Conservation (phyloP, 2,113 vertebrate genomes). For the Tachysurus fulvidraco region DNA sequence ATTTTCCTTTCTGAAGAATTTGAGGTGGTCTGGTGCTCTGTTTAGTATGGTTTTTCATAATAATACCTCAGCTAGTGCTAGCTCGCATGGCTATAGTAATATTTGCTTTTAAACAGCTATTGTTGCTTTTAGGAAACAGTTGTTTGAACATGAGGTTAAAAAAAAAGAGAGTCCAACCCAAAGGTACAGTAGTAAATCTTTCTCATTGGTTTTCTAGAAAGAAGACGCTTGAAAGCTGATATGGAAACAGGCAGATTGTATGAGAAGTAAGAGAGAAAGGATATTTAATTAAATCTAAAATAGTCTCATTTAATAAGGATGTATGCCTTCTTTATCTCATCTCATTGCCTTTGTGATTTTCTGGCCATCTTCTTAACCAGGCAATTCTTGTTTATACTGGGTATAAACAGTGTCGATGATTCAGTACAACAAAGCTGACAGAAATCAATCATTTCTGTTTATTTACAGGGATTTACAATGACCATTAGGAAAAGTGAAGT, state of each 20-base stretch:
- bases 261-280: not conserved
- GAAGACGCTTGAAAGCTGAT: not conserved
- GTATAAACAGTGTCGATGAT: not conserved
- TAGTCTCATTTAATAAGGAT: not conserved
- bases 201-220: not conserved
- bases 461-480: too few species aligned
- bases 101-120: slow-evolving; percentile 20
- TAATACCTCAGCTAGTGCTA: not conserved
- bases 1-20: slow-evolving; percentile 10
- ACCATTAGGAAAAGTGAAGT: too few species aligned
- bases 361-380: not conserved
- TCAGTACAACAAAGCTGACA: not conserved
- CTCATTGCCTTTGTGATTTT: not conserved
- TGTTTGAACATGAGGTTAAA: not conserved
- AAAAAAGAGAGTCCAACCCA: not conserved
- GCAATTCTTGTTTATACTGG: not conserved
- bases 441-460: not conserved
- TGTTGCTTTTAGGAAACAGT: slow-evolving; percentile 11
- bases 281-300: not conserved
- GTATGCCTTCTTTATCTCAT: not conserved
- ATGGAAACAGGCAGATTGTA: not conserved
- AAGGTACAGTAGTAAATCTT: not conserved
- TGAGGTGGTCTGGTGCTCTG: not conserved
- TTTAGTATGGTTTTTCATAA: slow-evolving; percentile 1
- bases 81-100: slow-evolving; percentile 10